A percentile compares a stretch with the other conserved stretches of the same genome.
Evolutionary conservation across 2,113 vertebrate genomes (phyloP).

Genomic region (Podarcis muralis): DNA sequence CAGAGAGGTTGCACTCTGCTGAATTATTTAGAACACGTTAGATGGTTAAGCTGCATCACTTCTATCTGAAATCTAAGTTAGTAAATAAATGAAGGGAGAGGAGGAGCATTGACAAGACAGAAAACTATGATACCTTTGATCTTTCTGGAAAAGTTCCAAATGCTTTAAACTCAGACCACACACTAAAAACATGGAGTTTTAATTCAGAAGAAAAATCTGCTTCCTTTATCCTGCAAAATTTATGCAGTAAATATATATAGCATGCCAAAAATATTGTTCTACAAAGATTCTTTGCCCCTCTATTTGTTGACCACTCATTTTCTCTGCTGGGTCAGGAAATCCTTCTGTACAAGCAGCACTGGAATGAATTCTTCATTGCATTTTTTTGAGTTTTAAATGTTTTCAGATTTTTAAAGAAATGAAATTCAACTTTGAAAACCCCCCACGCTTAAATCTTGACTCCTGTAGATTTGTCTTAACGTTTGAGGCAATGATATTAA

Average conservation of each 20-base stretch:
- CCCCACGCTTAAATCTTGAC: background rate
- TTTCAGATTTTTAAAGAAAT: background rate
- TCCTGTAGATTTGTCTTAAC: background rate
- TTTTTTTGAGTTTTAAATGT: background rate
- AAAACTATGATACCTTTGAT: constrained; percentile 44
- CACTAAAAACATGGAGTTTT: constrained; percentile 41
- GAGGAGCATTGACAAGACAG: constrained; percentile 13
- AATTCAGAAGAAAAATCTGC: constrained; percentile 50
- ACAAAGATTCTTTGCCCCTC: background rate
- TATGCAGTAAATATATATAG: background rate
- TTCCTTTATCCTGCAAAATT: constrained; percentile 48
- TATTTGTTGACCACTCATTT: background rate
- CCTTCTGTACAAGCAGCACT: background rate
- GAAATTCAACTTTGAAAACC: background rate
- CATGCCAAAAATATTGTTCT: constrained; percentile 43
- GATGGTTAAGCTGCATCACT: background rate
- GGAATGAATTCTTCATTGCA: background rate
- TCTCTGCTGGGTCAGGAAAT: background rate
- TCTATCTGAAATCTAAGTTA: background rate
- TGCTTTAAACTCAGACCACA: constrained; percentile 23
- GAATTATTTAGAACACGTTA: too few relatives aligned
- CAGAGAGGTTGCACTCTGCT: too few relatives aligned
- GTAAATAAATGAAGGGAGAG: background rate
- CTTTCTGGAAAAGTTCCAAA: constrained; percentile 61
- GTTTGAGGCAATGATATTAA: background rate